A percentile compares a stretch with the other conserved stretches of the same genome.
Conservation (phyloP, 2,797 vertebrate genomes). For the Enteromius radiatus region DNA sequence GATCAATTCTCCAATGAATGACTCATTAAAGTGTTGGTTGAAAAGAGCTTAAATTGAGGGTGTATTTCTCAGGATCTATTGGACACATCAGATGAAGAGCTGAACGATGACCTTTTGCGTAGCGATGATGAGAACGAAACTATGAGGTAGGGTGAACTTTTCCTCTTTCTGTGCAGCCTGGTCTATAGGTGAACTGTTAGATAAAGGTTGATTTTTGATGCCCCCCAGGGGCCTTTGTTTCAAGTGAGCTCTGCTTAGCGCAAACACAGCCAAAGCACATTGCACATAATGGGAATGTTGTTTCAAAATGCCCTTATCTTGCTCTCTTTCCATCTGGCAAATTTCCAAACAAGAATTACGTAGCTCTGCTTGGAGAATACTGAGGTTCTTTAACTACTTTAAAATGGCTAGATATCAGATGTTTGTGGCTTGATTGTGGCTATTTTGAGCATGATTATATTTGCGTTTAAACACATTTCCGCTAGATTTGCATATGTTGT, state of each 20-base stretch:
- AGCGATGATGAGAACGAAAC: slow-evolving; percentile 82
- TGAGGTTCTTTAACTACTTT: neutral
- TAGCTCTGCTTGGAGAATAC: slow-evolving; percentile 35
- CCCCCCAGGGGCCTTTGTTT: slow-evolving; percentile 30
- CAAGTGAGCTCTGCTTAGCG: slow-evolving; percentile 53
- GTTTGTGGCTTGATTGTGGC: neutral
- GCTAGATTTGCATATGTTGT: neutral
- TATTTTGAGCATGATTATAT: neutral
- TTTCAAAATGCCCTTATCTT: slow-evolving; percentile 51
- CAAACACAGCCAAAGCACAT: slow-evolving; percentile 41
- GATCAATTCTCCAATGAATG: slow-evolving; percentile 17
- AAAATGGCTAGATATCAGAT: neutral
- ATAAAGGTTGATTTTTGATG: slow-evolving; percentile 61
- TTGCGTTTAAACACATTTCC: neutral
- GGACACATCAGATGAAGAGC: slow-evolving; percentile 84
- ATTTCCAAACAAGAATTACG: slow-evolving; percentile 56
- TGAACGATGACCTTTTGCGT: slow-evolving; percentile 86
- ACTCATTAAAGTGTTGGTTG: neutral
- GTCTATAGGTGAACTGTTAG: slow-evolving; percentile 43
- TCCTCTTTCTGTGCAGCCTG: slow-evolving; percentile 51
- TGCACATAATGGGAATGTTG: slow-evolving; percentile 49
- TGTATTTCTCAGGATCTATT: slow-evolving; percentile 74
- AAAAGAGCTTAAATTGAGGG: neutral
- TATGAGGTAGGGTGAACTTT: slow-evolving; percentile 70
- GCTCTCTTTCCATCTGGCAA: slow-evolving; percentile 53